phyloP scores from a whole-genome alignment of 2,797 vertebrate genomes.

The Hipposideros larvatus region DNA sequence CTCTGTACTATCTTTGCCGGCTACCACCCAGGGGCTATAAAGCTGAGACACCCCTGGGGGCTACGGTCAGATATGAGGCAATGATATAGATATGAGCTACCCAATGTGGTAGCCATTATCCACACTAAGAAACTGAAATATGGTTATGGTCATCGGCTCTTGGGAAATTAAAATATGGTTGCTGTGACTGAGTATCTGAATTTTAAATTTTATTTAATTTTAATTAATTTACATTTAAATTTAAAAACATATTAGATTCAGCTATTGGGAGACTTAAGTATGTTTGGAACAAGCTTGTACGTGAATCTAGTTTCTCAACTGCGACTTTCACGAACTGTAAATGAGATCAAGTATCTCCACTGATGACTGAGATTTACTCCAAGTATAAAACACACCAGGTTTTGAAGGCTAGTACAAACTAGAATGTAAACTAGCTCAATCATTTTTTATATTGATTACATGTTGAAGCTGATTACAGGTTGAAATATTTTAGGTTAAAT shows the following conservation, averaged over 20 bases:
- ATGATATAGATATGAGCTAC: neutral
- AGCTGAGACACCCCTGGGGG: neutral
- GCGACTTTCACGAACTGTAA: constrained; percentile 17
- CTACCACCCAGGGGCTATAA: neutral
- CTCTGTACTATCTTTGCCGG: neutral
- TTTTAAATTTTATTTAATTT: constrained; percentile 32
- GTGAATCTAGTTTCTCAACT: neutral
- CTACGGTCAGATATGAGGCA: neutral
- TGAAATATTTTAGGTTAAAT: constrained; percentile 55
- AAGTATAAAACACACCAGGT: neutral
- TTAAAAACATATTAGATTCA: neutral
- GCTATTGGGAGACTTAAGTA: neutral
- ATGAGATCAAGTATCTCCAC: neutral
- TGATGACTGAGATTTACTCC: neutral
- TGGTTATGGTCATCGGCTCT: neutral
- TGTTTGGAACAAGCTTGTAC: neutral
- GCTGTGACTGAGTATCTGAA: neutral
- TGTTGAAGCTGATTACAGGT: constrained; percentile 22
- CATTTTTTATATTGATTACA: neutral
- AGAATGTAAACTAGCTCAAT: neutral
- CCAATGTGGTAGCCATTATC: neutral
- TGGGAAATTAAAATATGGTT: neutral
- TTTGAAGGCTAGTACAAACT: constrained; percentile 16
- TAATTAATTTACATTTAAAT: constrained; percentile 41
- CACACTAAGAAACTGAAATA: neutral